Evolutionary conservation across 2,797 vertebrate species (phyloP).

Genomic region (Threskiornis aethiopicus): DNA sequence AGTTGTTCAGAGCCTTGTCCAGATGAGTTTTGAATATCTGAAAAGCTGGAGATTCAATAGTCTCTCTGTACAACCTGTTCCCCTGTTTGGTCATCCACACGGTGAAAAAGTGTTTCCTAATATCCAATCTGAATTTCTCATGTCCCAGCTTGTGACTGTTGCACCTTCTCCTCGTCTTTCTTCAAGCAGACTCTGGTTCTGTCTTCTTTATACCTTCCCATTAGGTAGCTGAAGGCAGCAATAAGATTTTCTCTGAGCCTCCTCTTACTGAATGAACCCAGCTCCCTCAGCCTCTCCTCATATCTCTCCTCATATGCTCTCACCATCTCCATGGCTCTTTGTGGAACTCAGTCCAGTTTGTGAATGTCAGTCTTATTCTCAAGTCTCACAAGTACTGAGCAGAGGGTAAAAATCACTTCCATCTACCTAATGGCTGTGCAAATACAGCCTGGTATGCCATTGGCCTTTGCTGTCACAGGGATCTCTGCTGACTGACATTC

Average conservation of each 20-base stretch:
- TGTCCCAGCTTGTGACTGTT: neutral
- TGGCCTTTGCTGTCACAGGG: accelerated
- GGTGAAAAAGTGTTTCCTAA: neutral
- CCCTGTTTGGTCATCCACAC: neutral
- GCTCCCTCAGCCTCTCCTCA: neutral
- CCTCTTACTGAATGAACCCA: neutral
- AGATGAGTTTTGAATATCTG: neutral
- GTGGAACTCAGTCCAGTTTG: neutral
- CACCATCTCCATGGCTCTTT: neutral
- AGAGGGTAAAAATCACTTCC: neutral
- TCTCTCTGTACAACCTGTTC: neutral
- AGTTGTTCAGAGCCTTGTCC: neutral
- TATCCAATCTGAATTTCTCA: neutral
- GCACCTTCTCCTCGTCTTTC: neutral
- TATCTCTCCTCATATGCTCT: neutral
- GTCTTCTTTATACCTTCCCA: neutral
- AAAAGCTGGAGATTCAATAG: neutral
- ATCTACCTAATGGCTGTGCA: neutral
- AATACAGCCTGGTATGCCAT: neutral
- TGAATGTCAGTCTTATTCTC: neutral
- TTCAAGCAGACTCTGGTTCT: neutral
- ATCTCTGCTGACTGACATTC: neutral
- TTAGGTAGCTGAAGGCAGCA: neutral
- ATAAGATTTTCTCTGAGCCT: neutral
- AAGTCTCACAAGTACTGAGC: neutral